Evolutionary conservation across 2,888 invertebrate genomes (phyloP).

Genomic region (Seira musarum): DNA sequence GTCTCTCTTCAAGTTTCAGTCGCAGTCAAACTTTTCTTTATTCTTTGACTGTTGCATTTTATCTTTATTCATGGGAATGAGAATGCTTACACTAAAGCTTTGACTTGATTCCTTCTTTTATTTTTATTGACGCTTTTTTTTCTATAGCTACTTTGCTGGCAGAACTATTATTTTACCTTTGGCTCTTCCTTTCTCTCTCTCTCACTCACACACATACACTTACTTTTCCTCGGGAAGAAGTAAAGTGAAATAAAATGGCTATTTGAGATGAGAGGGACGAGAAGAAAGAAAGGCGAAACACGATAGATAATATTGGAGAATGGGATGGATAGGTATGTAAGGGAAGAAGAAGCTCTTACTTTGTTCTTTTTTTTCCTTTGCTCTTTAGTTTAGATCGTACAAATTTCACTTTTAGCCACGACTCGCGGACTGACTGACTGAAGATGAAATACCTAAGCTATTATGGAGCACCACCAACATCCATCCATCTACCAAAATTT

Average conservation of each 20-base stretch:
- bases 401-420: slow-evolving; percentile 6
- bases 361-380: background rate
- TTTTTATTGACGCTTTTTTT: slow-evolving; percentile 49
- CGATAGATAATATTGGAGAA: slow-evolving; percentile 3
- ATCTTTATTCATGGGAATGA: background rate
- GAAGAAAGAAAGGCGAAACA: slow-evolving; percentile 8
- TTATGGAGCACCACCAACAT: background rate
- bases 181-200: slow-evolving; percentile 28
- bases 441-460: slow-evolving; percentile 8
- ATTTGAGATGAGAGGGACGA: slow-evolving; percentile 29
- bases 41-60: slow-evolving; percentile 32
- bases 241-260: slow-evolving; percentile 54
- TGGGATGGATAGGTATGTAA: slow-evolving; percentile 1
- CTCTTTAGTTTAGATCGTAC: slow-evolving; percentile 20
- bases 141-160: slow-evolving; percentile 25
- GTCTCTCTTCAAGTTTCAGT: background rate
- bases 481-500: background rate
- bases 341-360: background rate
- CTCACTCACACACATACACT: background rate
- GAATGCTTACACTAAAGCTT: slow-evolving; percentile 5
- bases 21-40: background rate
- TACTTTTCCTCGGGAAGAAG: slow-evolving; percentile 17
- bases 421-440: slow-evolving; percentile 1
- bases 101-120: slow-evolving; percentile 24
- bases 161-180: slow-evolving; percentile 25